phyloP scores from a whole-genome alignment of 2,113 vertebrate genomes.

The Archilochus colubris region DNA sequence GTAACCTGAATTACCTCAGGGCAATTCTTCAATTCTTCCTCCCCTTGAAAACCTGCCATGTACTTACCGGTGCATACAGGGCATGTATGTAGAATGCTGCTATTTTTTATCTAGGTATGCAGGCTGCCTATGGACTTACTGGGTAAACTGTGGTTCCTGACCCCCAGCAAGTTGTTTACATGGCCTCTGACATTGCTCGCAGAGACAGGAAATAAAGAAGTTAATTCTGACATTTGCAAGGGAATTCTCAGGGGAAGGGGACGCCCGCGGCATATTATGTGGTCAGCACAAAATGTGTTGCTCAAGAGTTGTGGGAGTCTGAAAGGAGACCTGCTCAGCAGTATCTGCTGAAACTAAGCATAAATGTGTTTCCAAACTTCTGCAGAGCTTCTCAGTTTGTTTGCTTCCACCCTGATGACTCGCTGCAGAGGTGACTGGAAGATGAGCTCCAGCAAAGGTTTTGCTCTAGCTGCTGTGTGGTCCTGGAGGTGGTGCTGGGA shows the following conservation, averaged over 20 bases:
- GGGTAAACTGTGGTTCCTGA: not conserved
- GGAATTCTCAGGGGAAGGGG: not conserved
- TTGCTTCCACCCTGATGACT: not conserved
- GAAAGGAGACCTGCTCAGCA: not conserved
- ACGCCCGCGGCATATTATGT: accelerated
- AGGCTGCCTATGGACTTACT: not conserved
- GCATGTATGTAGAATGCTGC: not conserved
- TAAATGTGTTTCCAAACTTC: not conserved
- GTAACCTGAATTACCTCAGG: not conserved
- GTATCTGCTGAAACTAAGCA: constrained; percentile 29
- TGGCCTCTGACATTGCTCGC: not conserved
- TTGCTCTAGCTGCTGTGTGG: not conserved
- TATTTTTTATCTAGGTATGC: not conserved
- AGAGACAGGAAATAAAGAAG: constrained; percentile 6
- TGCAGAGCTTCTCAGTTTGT: not conserved
- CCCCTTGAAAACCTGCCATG: not conserved
- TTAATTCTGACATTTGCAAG: not conserved
- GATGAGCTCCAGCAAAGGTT: not conserved
- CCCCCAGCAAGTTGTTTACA: not conserved
- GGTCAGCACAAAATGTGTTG: not conserved
- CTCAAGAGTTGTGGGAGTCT: constrained; percentile 27
- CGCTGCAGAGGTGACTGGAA: not conserved
- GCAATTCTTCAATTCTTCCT: not conserved
- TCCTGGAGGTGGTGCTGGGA: not conserved
- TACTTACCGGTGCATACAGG: not conserved